Evolutionary conservation across 2,888 invertebrate species (phyloP), one percentile per base, ranked within the genome.

Genomic region (Trichopoda pennipes): DNA sequence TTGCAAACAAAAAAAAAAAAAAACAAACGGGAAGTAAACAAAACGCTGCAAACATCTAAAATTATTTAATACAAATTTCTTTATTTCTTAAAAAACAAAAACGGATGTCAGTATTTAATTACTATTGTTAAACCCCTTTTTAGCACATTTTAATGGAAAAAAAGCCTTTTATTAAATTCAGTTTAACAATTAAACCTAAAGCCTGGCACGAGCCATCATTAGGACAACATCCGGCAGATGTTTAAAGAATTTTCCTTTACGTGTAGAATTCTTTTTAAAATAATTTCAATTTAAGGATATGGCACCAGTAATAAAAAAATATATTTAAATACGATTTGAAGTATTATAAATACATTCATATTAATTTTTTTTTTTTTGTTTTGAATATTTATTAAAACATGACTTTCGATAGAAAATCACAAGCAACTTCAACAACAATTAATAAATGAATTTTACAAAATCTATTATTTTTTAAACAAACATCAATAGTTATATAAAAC

Each of bases 91-190:
- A 49, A 49, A 49, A 17, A 49, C 9, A 17, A 17, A 21, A 63
- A 35, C 78, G 78, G 78, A 78, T 51, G 72, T 58, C 9, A 32
- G 64, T 73, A 60, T 72, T 79, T 73, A 78, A 73, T 73, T 68
- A 51, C 55, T 73, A 68, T 76, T 81, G 70, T 60, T 66, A 75
- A 78, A 72, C 81, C 81, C 78, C 74, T 82, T 82, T 81, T 82
- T 82, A 60, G 58, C 81, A 82, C 81, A 63, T 23, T 74, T 64
- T 44, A 0, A 58, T 23, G 0, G 55, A 66, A 70, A 38, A 61
- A 38, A 38, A 60, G 73, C 61, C 63, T 77, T 69, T 77, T 53
- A 51, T 16, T 35, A 44, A 9, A 23, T 49, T 55, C 9, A 23
- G 6, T 12, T 38, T 1, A 70, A 75, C 42, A 61, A 75, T 58